These are phyloP conservation scores for Pharmacophagus antenor DNA, from an alignment of 2,888 invertebrate genomes.

Conservation along the genomic window DNA sequence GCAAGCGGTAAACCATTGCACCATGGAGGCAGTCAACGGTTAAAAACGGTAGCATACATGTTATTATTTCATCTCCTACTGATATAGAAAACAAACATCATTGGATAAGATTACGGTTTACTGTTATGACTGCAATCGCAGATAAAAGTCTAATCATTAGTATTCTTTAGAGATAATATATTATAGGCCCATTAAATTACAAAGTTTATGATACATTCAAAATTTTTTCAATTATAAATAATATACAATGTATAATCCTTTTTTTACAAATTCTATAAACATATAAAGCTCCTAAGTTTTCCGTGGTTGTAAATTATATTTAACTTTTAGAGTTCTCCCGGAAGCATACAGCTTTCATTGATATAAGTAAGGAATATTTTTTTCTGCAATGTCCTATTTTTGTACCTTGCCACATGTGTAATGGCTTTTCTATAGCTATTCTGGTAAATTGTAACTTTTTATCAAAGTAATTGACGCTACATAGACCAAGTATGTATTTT, in stretches of 20 bases:
- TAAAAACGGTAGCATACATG: slow-evolving; percentile 3
- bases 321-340: not conserved
- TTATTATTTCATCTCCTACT: slow-evolving; percentile 2
- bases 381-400: not conserved
- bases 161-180: not conserved
- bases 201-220: not conserved
- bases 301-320: slow-evolving; percentile 16
- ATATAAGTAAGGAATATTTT: slow-evolving; percentile 11
- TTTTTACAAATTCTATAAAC: not conserved
- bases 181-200: not conserved
- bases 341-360: slow-evolving; percentile 6
- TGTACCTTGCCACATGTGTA: no score
- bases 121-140: not conserved
- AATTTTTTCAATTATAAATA: not conserved
- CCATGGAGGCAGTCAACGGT: no score
- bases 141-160: not conserved
- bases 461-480: not conserved
- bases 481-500: not conserved
- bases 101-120: no score
- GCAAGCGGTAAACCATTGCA: no score
- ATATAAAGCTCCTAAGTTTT: not conserved
- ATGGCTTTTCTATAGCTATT: no score
- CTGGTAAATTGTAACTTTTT: not conserved
- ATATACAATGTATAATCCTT: not conserved
- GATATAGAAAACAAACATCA: not conserved